Base-by-base conservation (phyloP, 2,113 vertebrate genomes). In the Burhinus oedicnemus region DNA sequence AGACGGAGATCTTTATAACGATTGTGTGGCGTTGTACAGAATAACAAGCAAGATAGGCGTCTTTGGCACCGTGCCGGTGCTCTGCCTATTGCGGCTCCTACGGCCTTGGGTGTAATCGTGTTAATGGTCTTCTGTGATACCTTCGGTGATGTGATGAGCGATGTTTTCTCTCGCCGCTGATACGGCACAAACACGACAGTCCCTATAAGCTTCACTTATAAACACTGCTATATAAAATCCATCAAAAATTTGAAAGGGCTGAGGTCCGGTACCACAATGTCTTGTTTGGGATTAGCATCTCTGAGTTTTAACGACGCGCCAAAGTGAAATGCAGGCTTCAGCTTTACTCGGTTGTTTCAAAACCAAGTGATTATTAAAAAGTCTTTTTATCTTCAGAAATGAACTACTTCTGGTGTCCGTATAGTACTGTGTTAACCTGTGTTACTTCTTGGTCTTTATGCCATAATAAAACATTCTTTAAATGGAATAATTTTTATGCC, bases 291-390 rank as follows among this genome's bases (percentile, higher is more conserved):
- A 45, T 84, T 79, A 75, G 36, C 30, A 11, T 51, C 0, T 12
- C 45, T 6, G 47, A 68, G 29, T 92, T 71, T 40, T 55, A 51
- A 32, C 0, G 0, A 45, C 42, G n/a, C 0, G 0, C 27, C 34
- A 34, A 66, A 66, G 38, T 45, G 42, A 68, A 71, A 42, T 8
- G 27, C 9, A 32, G 42, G 66, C 29, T 83, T 86, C 19, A 42
- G 21, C 7, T 88, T 72, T 74, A 65, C 21, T 91, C 25, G 55
- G n/a, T 17, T 65, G 7, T 61, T 90, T 72, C 34, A 74, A 74
- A 87, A 15, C 26, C 18, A 55, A 52, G 12, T 44, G 29, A 38
- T 61, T 51, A 64, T n/a, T n/a, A 38, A 47, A 29, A 61, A 19
- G 34, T n/a, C 10, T 13, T 52, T 74, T 60, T 69, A 18, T 71